Conservation (phyloP, 2,113 vertebrate species). For the Penelope pileata region DNA sequence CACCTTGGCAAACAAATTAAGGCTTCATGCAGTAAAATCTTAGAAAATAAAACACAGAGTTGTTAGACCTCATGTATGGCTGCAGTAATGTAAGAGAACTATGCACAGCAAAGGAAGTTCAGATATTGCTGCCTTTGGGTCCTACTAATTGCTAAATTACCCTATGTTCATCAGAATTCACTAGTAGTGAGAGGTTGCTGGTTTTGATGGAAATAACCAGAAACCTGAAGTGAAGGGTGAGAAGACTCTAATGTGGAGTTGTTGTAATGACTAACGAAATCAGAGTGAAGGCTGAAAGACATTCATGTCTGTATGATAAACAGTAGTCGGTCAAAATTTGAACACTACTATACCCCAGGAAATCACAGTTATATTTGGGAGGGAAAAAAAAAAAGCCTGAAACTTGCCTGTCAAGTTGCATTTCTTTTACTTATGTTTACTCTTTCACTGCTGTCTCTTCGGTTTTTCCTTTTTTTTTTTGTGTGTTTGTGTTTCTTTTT, state of each 20-base stretch:
- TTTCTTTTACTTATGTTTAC: conserved; percentile 37
- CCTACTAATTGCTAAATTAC: not conserved
- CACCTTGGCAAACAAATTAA: not conserved
- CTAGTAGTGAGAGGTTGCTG: not conserved
- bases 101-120: not conserved
- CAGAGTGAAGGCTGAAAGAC: conserved; percentile 18
- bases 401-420: conserved; percentile 32
- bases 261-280: conserved; percentile 7
- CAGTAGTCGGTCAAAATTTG: not conserved
- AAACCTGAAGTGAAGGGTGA: conserved; percentile 13
- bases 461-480: not conserved
- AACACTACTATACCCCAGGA: not conserved
- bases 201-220: conserved; percentile 8
- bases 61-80: not conserved
- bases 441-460: conserved; percentile 14
- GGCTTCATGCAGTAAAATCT: not conserved
- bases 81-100: not conserved
- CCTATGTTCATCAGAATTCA: not conserved
- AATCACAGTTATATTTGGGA: conserved; percentile 4
- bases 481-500: not conserved
- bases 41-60: not conserved
- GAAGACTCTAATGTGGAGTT: not conserved
- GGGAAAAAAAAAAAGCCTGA: not conserved
- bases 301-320: not conserved
- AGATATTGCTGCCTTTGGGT: not conserved